phyloP scores from a whole-genome alignment of 1,140 invertebrate species.

The Bombus huntii region DNA sequence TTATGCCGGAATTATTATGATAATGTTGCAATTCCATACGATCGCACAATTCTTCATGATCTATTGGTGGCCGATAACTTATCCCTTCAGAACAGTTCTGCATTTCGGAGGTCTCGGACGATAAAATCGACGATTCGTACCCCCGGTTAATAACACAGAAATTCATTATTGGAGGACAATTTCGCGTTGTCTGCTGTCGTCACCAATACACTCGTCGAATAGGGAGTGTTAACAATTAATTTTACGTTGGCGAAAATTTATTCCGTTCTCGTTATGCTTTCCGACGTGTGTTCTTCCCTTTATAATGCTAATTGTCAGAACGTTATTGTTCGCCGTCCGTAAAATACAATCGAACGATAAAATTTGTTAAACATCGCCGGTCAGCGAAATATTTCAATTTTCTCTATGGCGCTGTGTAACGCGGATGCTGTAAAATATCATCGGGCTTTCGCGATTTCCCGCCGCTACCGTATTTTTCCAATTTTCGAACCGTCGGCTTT shows the following conservation, averaged over 20 bases:
- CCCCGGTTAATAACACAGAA: conserved; percentile 16
- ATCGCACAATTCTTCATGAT: conserved; percentile 20
- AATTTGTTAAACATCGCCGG: conserved; percentile 50
- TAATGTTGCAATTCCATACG: conserved; percentile 22
- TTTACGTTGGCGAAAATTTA: conserved; percentile 35
- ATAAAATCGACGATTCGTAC: conserved; percentile 33
- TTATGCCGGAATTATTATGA: conserved; percentile 24
- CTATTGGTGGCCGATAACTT: conserved; percentile 14
- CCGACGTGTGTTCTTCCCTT: conserved; percentile 46
- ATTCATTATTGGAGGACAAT: conserved; percentile 12
- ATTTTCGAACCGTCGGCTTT: conserved; percentile 12
- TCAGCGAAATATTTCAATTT: conserved; percentile 43
- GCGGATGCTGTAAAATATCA: conserved; percentile 31
- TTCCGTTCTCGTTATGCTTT: conserved; percentile 50
- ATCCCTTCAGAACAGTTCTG: background rate
- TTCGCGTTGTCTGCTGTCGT: background rate
- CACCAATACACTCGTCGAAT: background rate
- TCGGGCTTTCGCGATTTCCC: conserved; percentile 25
- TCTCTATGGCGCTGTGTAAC: background rate
- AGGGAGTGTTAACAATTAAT: conserved; percentile 32
- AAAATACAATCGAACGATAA: conserved; percentile 51
- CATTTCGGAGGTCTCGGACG: background rate
- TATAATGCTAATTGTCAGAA: conserved; percentile 55
- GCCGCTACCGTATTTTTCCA: conserved; percentile 17
- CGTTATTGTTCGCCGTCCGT: conserved; percentile 42